Conservation (phyloP, 2,888 invertebrate genomes). For the Pantelozetes paolii region DNA sequence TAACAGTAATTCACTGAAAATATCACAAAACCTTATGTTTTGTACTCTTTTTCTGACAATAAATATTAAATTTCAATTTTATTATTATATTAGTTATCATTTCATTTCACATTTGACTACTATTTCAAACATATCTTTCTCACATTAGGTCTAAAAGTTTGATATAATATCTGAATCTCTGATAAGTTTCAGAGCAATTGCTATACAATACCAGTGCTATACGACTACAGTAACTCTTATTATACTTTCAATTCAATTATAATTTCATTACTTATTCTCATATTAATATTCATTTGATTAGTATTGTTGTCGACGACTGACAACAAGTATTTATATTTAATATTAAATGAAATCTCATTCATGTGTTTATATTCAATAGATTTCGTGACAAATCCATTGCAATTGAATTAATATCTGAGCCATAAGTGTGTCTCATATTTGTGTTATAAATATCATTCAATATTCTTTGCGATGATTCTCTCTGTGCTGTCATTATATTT, state of each 20-base stretch:
- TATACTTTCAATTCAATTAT: neutral
- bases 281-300: neutral
- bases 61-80: neutral
- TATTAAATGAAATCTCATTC: too few species aligned
- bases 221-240: too few species aligned
- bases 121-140: neutral
- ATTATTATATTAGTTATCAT: constrained; percentile 19
- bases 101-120: neutral
- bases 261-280: neutral
- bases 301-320: neutral
- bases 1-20: neutral
- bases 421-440: too few species aligned
- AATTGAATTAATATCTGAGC: too few species aligned
- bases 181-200: neutral
- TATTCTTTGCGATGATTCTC: neutral
- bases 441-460: neutral
- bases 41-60: neutral
- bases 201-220: too few species aligned
- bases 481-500: neutral
- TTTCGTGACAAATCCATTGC: too few species aligned
- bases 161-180: neutral
- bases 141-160: too few species aligned
- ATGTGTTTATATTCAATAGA: too few species aligned
- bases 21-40: constrained; percentile 12
- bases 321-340: neutral